These are phyloP conservation scores for Zaprionus africanus DNA, from an alignment of 1,140 invertebrate species.

Conservation along the genomic window DNA sequence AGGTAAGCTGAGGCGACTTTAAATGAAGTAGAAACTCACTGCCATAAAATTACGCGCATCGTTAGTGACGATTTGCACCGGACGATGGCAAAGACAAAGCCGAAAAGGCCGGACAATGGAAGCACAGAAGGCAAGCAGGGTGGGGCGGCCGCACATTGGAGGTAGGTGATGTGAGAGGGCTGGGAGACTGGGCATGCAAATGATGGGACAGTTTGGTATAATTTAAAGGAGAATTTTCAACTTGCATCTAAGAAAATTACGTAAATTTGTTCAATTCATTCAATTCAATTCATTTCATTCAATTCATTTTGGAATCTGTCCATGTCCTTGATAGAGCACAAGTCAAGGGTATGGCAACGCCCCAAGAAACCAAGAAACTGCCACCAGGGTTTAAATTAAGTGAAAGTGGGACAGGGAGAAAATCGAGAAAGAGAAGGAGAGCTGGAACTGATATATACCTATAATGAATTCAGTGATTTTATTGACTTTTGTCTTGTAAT, in stretches of 20 bases:
- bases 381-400: conserved; percentile 67
- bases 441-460: conserved; percentile 6
- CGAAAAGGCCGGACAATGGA: conserved; percentile 16
- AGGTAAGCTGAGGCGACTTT: conserved; percentile 52
- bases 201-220: conserved; percentile 63
- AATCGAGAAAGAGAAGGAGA: not conserved
- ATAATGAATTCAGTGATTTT: conserved; percentile 81
- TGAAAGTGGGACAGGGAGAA: conserved; percentile 22
- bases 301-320: conserved; percentile 48
- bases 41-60: conserved; percentile 81
- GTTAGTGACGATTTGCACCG: conserved; percentile 77
- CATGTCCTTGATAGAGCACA: conserved; percentile 57
- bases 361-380: conserved; percentile 44
- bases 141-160: not conserved
- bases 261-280: conserved; percentile 70
- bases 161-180: not conserved
- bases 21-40: conserved; percentile 78
- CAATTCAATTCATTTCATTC: conserved; percentile 42
- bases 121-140: not conserved
- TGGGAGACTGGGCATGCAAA: conserved; percentile 55
- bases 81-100: conserved; percentile 55
- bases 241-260: conserved; percentile 64
- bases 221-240: conserved; percentile 51
- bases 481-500: conserved; percentile 80
- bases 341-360: conserved; percentile 66